Base-by-base conservation (phyloP, 2,888 invertebrate species). In the Eutolmus rufibarbis region DNA sequence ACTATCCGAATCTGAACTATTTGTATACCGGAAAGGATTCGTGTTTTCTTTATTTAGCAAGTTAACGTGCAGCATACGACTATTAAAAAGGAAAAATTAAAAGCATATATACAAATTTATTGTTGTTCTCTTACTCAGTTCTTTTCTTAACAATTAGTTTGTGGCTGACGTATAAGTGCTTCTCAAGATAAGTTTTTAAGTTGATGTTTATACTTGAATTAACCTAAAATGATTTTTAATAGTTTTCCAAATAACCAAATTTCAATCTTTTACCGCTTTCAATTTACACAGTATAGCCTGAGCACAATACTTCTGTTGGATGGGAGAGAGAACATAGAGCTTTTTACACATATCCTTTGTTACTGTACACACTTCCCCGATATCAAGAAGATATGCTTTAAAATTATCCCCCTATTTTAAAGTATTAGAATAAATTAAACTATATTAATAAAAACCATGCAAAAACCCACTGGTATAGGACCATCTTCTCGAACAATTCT, bases 271-370 rank as follows among this genome's bases (percentile, higher is more conserved):
- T 87, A 88, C 88, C 43, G 84, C 78, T 43, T 87, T 79, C 43
- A 88, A 46, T 87, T 88, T 87, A 74, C 88, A 88, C 19, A 88
- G 40, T 43, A 87, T 74, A 37, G 88, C 88, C 86, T 87, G 87
- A 74, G 87, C 74, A n/a, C 76, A 74, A 66, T 81, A 31, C 51
- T 85, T 23, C 23, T 87, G 78, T 82, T 84, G 84, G 2, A 79
- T 34, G 9, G 16, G 16, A n/a, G 87, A 86, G 19, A 88, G 85
- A 1, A 76, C 28, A 51, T 74, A 88, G 28, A 87, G 51, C 31
- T 57, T 28, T 87, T 84, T 87, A 37, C 8, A 37, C 37, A 37
- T 37, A 16, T 88, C 78, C 31, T 78, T 43, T 8, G 66, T 79
- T 14, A 88, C 56, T n/a, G 76, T 79, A 14, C 84, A 8, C 2